Evolutionary conservation across 2,113 vertebrate species (phyloP).

Genomic region (Gambusia affinis): DNA sequence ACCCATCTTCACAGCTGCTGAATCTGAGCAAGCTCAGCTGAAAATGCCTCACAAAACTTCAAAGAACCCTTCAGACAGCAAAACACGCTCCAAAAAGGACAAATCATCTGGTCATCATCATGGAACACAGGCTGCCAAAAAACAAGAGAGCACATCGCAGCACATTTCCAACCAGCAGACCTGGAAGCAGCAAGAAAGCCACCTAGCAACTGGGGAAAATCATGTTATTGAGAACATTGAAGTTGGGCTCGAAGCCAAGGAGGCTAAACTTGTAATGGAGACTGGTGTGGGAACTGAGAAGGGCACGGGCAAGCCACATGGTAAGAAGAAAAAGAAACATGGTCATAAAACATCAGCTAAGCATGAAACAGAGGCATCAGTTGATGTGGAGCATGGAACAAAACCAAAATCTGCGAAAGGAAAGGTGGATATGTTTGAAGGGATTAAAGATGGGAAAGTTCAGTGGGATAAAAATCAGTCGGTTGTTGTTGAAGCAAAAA

Average conservation of each 20-base stretch:
- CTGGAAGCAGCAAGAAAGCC: slow-evolving; percentile 53
- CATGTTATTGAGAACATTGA: slow-evolving; percentile 10
- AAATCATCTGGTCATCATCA: slow-evolving; percentile 50
- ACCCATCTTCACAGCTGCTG: not conserved
- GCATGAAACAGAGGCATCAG: slow-evolving; percentile 39
- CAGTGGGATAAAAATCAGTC: slow-evolving; percentile 38
- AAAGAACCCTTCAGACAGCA: slow-evolving; percentile 63
- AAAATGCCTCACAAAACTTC: slow-evolving; percentile 74
- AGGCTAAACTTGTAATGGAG: slow-evolving; percentile 47
- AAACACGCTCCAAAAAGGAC: slow-evolving; percentile 71
- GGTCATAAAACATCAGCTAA: slow-evolving; percentile 42
- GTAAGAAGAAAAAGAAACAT: slow-evolving; percentile 82
- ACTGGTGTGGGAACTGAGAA: slow-evolving; percentile 59
- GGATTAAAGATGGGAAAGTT: slow-evolving; percentile 34
- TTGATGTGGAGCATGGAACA: slow-evolving; percentile 52
- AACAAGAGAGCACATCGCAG: slow-evolving; percentile 56
- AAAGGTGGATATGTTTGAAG: slow-evolving; percentile 61
- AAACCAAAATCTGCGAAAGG: slow-evolving; percentile 57
- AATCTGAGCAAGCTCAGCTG: not conserved
- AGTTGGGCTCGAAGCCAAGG: slow-evolving; percentile 22
- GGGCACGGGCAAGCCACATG: slow-evolving; percentile 53
- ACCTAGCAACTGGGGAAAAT: slow-evolving; percentile 8
- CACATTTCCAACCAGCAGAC: slow-evolving; percentile 31
- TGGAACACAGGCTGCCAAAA: slow-evolving; percentile 44
- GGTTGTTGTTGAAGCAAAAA: slow-evolving; percentile 36